Conservation (phyloP, 2,113 vertebrate species). For the Polypterus bichir region DNA sequence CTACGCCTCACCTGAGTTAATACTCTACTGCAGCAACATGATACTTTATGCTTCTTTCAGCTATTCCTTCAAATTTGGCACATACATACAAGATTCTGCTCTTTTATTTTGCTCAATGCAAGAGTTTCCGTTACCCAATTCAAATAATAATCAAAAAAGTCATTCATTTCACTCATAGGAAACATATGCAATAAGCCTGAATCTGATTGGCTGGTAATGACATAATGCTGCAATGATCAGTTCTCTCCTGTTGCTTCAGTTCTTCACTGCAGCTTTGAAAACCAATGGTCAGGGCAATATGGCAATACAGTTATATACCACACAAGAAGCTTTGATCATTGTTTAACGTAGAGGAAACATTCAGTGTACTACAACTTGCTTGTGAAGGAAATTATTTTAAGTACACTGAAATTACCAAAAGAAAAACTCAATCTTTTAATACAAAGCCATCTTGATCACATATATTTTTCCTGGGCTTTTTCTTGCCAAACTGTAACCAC, state of each 20-base stretch:
- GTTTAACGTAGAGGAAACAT: too few relatives aligned
- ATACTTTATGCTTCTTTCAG: slow-evolving; percentile 5
- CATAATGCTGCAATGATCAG: neutral
- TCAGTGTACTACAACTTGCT: too few relatives aligned
- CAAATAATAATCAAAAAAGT: neutral
- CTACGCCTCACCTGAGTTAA: too few relatives aligned
- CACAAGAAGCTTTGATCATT: too few relatives aligned
- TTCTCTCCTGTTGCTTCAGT: neutral
- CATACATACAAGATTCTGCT: too few relatives aligned
- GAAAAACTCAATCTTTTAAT: too few relatives aligned
- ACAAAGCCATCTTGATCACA: too few relatives aligned
- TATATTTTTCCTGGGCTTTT: too few relatives aligned
- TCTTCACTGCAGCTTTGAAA: neutral
- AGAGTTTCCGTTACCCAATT: neutral
- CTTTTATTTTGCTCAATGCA: neutral
- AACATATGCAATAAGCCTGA: neutral
- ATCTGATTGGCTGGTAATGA: slow-evolving; percentile 7
- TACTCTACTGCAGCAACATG: slow-evolving; percentile 4
- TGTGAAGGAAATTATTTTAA: too few relatives aligned
- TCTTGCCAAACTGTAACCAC: too few relatives aligned
- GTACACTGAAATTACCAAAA: too few relatives aligned
- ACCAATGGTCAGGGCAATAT: neutral
- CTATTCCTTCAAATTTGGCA: neutral
- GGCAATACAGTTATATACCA: too few relatives aligned
- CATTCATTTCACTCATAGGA: neutral